phyloP scores from a whole-genome alignment of 1,140 invertebrate species.

The Aphaenogaster floridana region DNA sequence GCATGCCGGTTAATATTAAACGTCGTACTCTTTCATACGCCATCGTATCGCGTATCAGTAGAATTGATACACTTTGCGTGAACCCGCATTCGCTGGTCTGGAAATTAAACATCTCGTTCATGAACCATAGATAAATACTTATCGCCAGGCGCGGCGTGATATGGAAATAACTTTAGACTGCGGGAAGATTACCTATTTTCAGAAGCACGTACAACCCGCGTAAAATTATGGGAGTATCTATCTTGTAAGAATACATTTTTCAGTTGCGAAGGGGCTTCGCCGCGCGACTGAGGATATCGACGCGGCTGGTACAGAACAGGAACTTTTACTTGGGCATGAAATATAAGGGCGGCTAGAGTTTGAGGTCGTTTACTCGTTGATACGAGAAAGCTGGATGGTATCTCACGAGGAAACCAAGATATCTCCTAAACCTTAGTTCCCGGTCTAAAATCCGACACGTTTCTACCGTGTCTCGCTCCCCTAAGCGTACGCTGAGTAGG shows the following conservation, averaged over 20 bases:
- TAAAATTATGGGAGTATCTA: conserved; percentile 50
- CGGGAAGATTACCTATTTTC: conserved; percentile 27
- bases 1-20: background rate
- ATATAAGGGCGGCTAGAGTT: conserved; percentile 74
- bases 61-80: conserved; percentile 15
- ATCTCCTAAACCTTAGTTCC: conserved; percentile 64
- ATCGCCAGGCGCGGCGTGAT: background rate
- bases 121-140: conserved; percentile 6
- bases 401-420: conserved; percentile 77
- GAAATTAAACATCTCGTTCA: conserved; percentile 12
- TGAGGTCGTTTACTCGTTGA: conserved; percentile 81
- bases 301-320: conserved; percentile 46
- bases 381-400: conserved; percentile 82
- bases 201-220: conserved; percentile 9
- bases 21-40: background rate
- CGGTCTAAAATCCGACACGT: conserved; percentile 3
- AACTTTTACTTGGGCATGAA: conserved; percentile 80
- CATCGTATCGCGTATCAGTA: background rate
- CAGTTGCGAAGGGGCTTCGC: background rate
- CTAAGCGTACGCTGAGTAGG: background rate
- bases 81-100: background rate
- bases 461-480: background rate
- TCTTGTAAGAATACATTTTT: conserved; percentile 45
- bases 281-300: conserved; percentile 63
- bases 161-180: conserved; percentile 27